These are phyloP conservation scores for Globodera ellingtonae DNA, from an alignment of 1,140 invertebrate genomes.

Conservation along the genomic window DNA sequence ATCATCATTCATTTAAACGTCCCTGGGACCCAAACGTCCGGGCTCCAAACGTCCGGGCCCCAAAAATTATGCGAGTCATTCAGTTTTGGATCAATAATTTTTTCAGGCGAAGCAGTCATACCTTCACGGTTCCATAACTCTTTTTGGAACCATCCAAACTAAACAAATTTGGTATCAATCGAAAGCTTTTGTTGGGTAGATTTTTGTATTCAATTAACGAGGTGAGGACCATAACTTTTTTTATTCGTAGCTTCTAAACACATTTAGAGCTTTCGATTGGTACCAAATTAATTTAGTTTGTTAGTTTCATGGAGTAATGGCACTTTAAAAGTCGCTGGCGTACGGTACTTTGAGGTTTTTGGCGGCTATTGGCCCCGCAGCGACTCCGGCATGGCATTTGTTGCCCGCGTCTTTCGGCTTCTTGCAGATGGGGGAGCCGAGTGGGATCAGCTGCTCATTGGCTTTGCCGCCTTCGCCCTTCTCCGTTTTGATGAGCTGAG, in stretches of 20 bases:
- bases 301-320: background rate
- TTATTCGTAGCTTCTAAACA: background rate
- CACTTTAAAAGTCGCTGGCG: background rate
- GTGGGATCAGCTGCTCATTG: conserved; percentile 17
- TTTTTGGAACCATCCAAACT: background rate
- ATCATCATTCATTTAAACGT: background rate
- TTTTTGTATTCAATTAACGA: background rate
- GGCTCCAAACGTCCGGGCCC: too few relatives aligned
- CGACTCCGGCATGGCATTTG: background rate
- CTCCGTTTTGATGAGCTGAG: background rate
- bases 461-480: background rate
- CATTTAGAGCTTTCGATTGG: background rate
- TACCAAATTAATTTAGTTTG: background rate
- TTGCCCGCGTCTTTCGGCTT: conserved; percentile 22
- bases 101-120: too few relatives aligned
- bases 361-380: background rate
- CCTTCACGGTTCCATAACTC: too few relatives aligned
- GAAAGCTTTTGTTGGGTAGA: background rate
- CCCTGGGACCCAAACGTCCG: background rate
- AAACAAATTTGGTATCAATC: background rate
- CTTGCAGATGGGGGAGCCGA: conserved; percentile 27
- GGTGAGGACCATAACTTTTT: background rate
- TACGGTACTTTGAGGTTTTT: background rate
- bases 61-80: too few relatives aligned
- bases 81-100: too few relatives aligned